Evolutionary conservation across 2,888 invertebrate genomes (phyloP).

Genomic region (Phasia obesa): DNA sequence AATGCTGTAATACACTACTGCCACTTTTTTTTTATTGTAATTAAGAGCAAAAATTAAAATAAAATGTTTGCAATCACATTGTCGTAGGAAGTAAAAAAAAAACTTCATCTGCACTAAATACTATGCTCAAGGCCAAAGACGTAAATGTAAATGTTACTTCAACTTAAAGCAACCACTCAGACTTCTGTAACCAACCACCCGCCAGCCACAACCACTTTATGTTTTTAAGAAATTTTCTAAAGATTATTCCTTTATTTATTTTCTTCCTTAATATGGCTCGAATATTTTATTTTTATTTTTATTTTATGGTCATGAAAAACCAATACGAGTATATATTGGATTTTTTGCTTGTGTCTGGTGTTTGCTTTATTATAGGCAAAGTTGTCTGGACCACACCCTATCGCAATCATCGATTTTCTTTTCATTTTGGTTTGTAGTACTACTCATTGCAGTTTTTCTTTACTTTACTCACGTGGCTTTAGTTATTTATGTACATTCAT

Average conservation of each 20-base stretch:
- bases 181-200: conserved; percentile 36
- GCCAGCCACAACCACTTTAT: conserved; percentile 4
- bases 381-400: conserved; percentile 74
- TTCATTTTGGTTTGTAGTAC: conserved; percentile 17
- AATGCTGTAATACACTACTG: conserved; percentile 13
- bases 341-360: conserved; percentile 40
- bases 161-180: conserved; percentile 34
- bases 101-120: conserved; percentile 38
- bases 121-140: conserved; percentile 65
- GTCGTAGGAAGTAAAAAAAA: conserved; percentile 34
- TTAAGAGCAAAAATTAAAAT: conserved; percentile 46
- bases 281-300: conserved; percentile 41
- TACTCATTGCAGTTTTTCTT: conserved; percentile 33
- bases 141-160: conserved; percentile 46
- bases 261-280: conserved; percentile 13
- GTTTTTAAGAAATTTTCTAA: conserved; percentile 5
- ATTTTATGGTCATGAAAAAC: conserved; percentile 23
- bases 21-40: conserved; percentile 39
- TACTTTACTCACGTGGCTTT: conserved; percentile 54
- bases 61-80: conserved; percentile 7
- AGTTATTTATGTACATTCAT: conserved; percentile 25
- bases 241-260: conserved; percentile 32
- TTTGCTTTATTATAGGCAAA: conserved; percentile 46
- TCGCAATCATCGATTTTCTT: conserved; percentile 73
- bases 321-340: conserved; percentile 11